These are phyloP conservation scores for Furcifer pardalis DNA, from an alignment of 2,797 vertebrate genomes.

Conservation along the genomic window DNA sequence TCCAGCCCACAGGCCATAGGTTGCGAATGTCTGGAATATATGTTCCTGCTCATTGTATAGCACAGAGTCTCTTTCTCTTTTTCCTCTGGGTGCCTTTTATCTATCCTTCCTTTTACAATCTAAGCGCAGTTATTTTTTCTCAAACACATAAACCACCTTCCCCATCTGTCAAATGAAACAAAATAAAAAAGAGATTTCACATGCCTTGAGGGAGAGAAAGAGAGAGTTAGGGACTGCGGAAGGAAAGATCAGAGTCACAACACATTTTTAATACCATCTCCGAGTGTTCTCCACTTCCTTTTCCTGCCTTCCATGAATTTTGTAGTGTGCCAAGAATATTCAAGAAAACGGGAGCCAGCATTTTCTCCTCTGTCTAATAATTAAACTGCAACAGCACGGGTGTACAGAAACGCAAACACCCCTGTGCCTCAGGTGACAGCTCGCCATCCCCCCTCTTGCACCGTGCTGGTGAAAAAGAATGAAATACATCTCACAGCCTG, in stretches of 20 bases:
- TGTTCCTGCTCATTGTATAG: too few species aligned
- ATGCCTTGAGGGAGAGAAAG: background rate
- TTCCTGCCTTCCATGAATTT: background rate
- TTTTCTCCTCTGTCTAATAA: background rate
- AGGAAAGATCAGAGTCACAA: background rate
- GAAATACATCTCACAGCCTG: conserved; percentile 41
- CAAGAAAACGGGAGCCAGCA: background rate
- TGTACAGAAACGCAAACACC: background rate
- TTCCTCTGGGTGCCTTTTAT: conserved; percentile 46
- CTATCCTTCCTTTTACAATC: background rate
- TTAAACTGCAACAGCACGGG: too few species aligned
- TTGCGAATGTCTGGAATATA: too few species aligned
- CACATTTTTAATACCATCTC: background rate
- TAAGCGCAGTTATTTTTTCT: conserved; percentile 4
- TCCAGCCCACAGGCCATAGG: too few species aligned
- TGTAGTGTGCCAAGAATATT: background rate
- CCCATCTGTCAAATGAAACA: rapidly evolving
- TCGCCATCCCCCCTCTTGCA: conserved; percentile 53
- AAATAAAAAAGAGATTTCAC: background rate
- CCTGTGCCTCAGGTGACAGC: conserved; percentile 31
- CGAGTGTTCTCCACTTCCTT: background rate
- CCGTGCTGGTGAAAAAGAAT: conserved; percentile 54
- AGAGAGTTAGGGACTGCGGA: too few species aligned
- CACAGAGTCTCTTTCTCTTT: background rate
- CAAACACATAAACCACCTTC: conserved; percentile 42